Conservation (phyloP, 2,888 invertebrate species). For the Tethea ocularis region DNA sequence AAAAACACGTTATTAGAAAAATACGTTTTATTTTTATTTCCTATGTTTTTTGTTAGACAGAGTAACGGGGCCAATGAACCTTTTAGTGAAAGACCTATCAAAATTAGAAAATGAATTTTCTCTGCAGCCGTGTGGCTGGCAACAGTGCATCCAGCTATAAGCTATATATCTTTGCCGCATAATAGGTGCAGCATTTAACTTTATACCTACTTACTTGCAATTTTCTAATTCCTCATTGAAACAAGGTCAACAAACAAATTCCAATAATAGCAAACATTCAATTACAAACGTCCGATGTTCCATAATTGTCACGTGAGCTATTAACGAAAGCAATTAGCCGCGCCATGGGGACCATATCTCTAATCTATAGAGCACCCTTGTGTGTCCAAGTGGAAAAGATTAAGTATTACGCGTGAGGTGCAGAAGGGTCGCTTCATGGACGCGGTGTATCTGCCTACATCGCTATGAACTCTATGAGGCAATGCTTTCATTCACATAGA, state of each 20-base stretch:
- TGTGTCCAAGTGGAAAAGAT: not conserved
- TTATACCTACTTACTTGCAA: no score
- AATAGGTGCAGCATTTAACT: no score
- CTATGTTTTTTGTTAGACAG: no score
- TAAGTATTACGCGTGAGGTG: not conserved
- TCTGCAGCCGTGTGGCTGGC: no score
- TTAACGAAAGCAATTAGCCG: slow-evolving; percentile 49
- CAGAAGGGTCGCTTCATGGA: not conserved
- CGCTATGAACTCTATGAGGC: not conserved
- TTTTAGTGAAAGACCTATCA: no score
- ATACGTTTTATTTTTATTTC: no score
- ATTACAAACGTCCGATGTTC: not conserved
- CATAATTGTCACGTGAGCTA: slow-evolving; percentile 26
- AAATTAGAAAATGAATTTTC: no score
- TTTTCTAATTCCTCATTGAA: not conserved
- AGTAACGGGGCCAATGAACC: no score
- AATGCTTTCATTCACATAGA: no score
- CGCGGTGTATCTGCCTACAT: not conserved
- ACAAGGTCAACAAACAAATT: not conserved
- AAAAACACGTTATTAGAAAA: no score
- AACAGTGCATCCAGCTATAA: no score
- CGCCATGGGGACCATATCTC: slow-evolving; percentile 31
- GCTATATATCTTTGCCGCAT: no score
- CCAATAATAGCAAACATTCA: slow-evolving; percentile 1
- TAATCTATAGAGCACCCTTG: slow-evolving; percentile 30